Percentiles rank a stretch among this genome's conserved stretches.
These are phyloP conservation scores for Boleophthalmus pectinirostris DNA, from an alignment of 2,113 vertebrate genomes.

Conservation along the genomic window DNA sequence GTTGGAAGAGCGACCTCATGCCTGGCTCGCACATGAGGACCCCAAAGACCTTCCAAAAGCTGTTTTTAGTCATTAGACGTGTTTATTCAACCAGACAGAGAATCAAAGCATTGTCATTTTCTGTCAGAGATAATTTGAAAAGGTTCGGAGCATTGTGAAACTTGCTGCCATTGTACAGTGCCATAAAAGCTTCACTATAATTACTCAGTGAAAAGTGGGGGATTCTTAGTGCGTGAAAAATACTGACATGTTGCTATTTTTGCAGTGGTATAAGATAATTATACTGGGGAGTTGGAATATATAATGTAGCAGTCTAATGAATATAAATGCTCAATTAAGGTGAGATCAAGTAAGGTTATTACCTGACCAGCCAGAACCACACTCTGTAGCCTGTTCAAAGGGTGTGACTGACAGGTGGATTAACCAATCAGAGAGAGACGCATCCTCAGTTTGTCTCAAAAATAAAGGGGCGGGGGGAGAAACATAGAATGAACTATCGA, in stretches of 20 bases:
- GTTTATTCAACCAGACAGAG: slow-evolving; percentile 14
- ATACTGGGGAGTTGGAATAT: background rate
- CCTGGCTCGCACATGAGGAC: slow-evolving; percentile 27
- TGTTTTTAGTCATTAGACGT: slow-evolving; percentile 48
- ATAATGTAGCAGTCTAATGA: background rate
- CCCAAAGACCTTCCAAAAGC: slow-evolving; percentile 11
- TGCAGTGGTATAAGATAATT: background rate
- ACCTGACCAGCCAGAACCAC: too few relatives aligned
- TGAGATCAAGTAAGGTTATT: background rate
- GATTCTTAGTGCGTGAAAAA: background rate
- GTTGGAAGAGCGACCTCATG: slow-evolving; percentile 54
- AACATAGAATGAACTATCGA: too few relatives aligned
- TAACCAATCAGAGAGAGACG: too few relatives aligned
- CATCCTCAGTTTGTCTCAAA: too few relatives aligned
- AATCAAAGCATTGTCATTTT: slow-evolving; percentile 19
- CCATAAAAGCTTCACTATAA: background rate
- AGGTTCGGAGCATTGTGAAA: background rate
- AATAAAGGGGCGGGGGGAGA: too few relatives aligned
- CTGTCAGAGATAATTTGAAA: slow-evolving; percentile 11
- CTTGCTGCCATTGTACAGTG: background rate
- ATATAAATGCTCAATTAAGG: background rate
- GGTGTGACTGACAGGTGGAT: too few relatives aligned
- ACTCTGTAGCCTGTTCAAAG: too few relatives aligned
- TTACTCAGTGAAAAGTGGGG: background rate
- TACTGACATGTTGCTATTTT: background rate